Evolutionary conservation across 2,888 invertebrate species (phyloP).

Genomic region (Drosophila differens): DNA sequence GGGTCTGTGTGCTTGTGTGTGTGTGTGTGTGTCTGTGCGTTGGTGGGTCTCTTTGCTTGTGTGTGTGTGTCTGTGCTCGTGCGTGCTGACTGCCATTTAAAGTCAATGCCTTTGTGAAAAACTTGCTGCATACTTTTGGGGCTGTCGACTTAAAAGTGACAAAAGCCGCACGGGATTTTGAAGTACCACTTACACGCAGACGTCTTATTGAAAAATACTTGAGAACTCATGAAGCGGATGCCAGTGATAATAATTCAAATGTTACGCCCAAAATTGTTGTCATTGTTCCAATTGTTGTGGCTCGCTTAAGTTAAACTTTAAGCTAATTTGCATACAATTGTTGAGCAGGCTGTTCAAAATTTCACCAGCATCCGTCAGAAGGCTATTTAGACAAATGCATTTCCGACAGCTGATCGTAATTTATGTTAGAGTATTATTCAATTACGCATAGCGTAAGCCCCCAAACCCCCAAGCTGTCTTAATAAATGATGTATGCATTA

Average conservation of each 20-base stretch:
- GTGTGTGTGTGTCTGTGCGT: neutral
- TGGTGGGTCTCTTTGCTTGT: neutral
- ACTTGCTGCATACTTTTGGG: slow-evolving; percentile 47
- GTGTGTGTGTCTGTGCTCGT: neutral
- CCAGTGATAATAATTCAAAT: slow-evolving; percentile 30
- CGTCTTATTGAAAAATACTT: slow-evolving; percentile 57
- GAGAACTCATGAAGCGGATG: slow-evolving; percentile 5
- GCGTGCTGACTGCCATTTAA: slow-evolving; percentile 35
- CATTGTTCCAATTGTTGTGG: slow-evolving; percentile 25
- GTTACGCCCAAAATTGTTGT: slow-evolving; percentile 20
- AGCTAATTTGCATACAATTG: slow-evolving; percentile 62
- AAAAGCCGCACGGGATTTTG: slow-evolving; percentile 26
- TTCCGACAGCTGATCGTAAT: slow-evolving; percentile 51
- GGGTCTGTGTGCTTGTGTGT: neutral
- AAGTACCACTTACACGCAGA: slow-evolving; percentile 14
- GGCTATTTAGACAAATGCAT: slow-evolving; percentile 7
- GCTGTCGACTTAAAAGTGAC: slow-evolving; percentile 31
- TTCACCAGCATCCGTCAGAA: slow-evolving; percentile 28
- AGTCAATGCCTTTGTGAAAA: slow-evolving; percentile 34
- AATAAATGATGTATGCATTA: slow-evolving; percentile 43
- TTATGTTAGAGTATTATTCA: slow-evolving; percentile 49
- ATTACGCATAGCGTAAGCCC: slow-evolving; percentile 14
- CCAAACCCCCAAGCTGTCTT: slow-evolving; percentile 1
- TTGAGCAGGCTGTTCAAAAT: slow-evolving; percentile 19
- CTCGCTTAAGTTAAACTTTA: slow-evolving; percentile 16